Evolutionary conservation across 2,113 vertebrate genomes (phyloP).

Genomic region (Grus americana): DNA sequence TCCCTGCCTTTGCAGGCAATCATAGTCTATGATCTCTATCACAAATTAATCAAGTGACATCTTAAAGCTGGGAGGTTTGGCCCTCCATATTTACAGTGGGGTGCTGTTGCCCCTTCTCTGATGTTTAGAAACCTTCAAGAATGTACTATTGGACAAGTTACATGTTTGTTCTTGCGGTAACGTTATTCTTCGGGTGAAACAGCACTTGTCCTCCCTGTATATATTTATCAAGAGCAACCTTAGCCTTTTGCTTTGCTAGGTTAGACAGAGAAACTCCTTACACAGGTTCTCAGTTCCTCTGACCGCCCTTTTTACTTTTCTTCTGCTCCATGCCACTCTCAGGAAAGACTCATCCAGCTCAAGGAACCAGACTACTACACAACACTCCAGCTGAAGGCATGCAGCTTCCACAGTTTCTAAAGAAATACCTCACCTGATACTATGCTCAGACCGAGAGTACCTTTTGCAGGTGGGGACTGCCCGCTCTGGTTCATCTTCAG

Average conservation of each 20-base stretch:
- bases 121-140: neutral
- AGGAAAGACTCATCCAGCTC: neutral
- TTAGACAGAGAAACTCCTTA: neutral
- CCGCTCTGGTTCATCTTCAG: neutral
- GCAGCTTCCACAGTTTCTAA: neutral
- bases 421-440: neutral
- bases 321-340: neutral
- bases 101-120: neutral
- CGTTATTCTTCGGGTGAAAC: neutral
- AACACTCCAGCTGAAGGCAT: neutral
- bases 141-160: neutral
- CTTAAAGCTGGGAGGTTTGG: neutral
- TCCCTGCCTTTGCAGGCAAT: neutral
- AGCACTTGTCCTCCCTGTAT: neutral
- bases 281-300: neutral
- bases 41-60: neutral
- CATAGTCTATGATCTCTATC: neutral
- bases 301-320: neutral
- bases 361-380: neutral
- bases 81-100: neutral
- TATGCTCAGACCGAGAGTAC: neutral
- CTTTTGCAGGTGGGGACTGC: neutral
- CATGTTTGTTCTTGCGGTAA: neutral
- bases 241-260: neutral
- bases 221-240: neutral